These are phyloP conservation scores for Andrena praecox DNA, from an alignment of 2,888 invertebrate species.

Conservation along the genomic window DNA sequence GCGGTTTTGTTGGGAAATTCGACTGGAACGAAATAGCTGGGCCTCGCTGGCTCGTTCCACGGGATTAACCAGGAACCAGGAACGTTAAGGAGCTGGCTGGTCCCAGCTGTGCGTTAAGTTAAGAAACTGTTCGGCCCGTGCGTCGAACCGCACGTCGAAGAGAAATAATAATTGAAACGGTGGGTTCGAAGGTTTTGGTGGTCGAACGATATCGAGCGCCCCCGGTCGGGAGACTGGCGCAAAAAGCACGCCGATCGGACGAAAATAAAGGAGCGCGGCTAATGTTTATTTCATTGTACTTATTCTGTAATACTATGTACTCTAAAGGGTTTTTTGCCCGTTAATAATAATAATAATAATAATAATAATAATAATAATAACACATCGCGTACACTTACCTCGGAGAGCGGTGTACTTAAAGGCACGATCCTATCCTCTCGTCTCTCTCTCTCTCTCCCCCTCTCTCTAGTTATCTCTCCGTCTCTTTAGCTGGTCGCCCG, in stretches of 20 bases:
- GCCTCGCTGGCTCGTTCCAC: neutral
- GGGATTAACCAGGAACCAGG: neutral
- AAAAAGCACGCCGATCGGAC: neutral
- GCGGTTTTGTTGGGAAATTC: conserved; percentile 17
- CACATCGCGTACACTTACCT: conserved; percentile 45
- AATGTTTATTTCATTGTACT: too few species aligned
- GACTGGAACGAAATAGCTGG: neutral
- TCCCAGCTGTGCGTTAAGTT: neutral
- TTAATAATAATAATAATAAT: too few species aligned
- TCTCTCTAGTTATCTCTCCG: conserved; percentile 27
- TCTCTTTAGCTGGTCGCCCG: conserved; percentile 36
- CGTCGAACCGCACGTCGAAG: neutral
- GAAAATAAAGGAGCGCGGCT: neutral
- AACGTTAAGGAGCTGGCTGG: neutral
- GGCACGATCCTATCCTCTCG: conserved; percentile 9
- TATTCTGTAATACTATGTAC: too few species aligned
- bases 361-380: too few species aligned
- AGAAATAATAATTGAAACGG: conserved; percentile 31
- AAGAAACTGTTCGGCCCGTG: neutral
- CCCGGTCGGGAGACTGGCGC: neutral
- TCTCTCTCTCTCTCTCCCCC: neutral
- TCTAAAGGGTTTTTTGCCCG: too few species aligned
- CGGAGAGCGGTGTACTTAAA: conserved; percentile 8
- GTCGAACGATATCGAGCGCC: neutral
- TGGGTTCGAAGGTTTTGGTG: neutral